Conservation (phyloP, 2,113 vertebrate species). For the Podarcis cretensis region DNA sequence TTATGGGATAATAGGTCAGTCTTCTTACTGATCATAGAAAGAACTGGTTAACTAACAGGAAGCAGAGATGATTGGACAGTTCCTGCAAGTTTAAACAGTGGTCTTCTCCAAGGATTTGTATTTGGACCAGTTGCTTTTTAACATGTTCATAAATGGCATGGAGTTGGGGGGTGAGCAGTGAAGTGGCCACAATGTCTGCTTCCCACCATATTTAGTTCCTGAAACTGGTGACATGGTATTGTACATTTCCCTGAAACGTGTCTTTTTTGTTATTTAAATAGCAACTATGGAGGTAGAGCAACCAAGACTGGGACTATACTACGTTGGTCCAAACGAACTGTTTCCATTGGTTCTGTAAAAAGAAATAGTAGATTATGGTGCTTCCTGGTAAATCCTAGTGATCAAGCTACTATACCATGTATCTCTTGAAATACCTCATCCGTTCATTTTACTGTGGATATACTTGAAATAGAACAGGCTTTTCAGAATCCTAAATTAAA, state of each 20-base stretch:
- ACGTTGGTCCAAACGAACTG: no score
- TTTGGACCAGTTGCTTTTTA: no score
- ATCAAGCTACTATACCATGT: neutral
- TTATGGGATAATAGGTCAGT: no score
- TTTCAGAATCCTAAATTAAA: slow-evolving; percentile 8
- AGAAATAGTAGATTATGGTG: no score
- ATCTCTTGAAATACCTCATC: slow-evolving; percentile 28
- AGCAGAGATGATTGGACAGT: no score
- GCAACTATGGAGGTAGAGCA: neutral
- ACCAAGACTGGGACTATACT: neutral
- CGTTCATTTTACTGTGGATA: neutral
- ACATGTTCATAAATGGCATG: no score
- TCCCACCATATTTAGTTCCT: neutral
- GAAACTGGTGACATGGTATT: neutral
- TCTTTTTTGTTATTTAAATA: neutral
- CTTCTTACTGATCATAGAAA: no score
- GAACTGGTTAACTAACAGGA: no score
- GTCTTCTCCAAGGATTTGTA: no score
- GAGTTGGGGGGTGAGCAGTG: no score
- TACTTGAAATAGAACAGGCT: neutral
- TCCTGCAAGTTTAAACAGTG: no score
- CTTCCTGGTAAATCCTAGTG: neutral
- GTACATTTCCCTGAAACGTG: neutral
- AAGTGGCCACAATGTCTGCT: no score
- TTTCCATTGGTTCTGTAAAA: neutral